These are phyloP conservation scores for Ophonus ardosiacus DNA, from an alignment of 2,888 invertebrate species.

Conservation along the genomic window DNA sequence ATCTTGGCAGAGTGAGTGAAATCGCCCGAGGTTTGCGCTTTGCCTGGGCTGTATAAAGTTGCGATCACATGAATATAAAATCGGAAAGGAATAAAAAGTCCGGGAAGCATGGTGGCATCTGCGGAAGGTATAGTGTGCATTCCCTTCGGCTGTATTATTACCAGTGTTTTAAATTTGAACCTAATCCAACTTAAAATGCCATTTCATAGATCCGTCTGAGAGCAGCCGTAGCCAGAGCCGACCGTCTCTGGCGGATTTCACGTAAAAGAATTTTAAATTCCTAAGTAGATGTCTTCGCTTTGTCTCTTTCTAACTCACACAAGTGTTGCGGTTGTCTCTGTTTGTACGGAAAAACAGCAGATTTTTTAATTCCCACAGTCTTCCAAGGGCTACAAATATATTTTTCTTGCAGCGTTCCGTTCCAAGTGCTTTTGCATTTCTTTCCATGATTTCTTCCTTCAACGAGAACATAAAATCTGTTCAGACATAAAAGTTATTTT, in stretches of 20 bases:
- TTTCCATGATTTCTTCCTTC: constrained; percentile 56
- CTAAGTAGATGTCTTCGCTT: constrained; percentile 72
- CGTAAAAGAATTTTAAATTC: constrained; percentile 77
- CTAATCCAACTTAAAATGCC: constrained; percentile 78
- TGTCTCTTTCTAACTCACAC: constrained; percentile 63
- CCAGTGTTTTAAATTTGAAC: constrained; percentile 76
- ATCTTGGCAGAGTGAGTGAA: neutral
- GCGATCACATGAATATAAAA: constrained; percentile 55
- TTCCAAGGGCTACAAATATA: constrained; percentile 74
- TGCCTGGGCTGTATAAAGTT: constrained; percentile 12
- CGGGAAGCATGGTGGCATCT: constrained; percentile 33
- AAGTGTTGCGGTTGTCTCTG: constrained; percentile 66
- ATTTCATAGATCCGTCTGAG: constrained; percentile 76
- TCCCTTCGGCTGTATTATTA: constrained; percentile 75
- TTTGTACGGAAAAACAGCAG: constrained; percentile 75
- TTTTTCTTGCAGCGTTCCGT: constrained; percentile 73
- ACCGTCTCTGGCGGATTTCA: constrained; percentile 75
- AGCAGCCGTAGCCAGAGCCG: constrained; percentile 71
- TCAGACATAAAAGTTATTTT: neutral
- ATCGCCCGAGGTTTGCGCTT: constrained; percentile 20
- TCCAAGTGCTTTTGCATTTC: constrained; percentile 68
- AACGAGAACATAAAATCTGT: neutral
- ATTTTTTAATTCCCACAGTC: constrained; percentile 77
- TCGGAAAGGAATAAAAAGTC: constrained; percentile 52
- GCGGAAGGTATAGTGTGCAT: constrained; percentile 67